Base-by-base conservation (phyloP, 2,797 vertebrate species). In the Pseudomugil gertrudae region DNA sequence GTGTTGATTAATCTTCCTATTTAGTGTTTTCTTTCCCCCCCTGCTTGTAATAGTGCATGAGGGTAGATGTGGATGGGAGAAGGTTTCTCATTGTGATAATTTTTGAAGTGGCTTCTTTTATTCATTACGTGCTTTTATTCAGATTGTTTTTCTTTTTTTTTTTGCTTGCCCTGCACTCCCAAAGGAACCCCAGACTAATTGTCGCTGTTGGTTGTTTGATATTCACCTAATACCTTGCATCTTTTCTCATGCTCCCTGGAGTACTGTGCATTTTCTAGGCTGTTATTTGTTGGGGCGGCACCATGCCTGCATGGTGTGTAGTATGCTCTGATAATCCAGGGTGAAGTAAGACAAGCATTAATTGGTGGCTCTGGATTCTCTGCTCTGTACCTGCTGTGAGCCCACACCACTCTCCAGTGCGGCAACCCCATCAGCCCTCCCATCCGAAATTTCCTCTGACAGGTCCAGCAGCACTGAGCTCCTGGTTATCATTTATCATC, bases 401-500 rank as follows among this genome's bases (percentile, higher is more conserved):
- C 74, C 80, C 66, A 62, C 68, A 64, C 74, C 64, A 74, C 1
- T 47, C 75, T 74, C 76, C 63, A 48, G 76, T 80, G 85, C 80
- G 73, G 86, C 74, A 84, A 84, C 84, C 89, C 51, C 87, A 90
- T 89, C 70, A 91, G 89, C 88, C 74, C 63, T 69, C 84, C 79
- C 73, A 76, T 91, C 69, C 75, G 68, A 84, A 90, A 91, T 90
- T 88, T 91, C 79, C 86, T 89, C 90, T 85, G 89, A 93, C 92
- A 92, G 78, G 83, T 87, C 85, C 84, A 83, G 84, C 79, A 75
- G 84, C 81, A 90, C 88, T 59, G 76, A 86, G 88, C 91, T 89
- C 81, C 84, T 84, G 86, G 84, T 91, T 92, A 91, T 91, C 90
- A 93, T 95, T 94, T 79, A 93, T 95, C 93, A 94, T 92, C 89